Evolutionary conservation across 2,113 vertebrate genomes (phyloP).

Genomic region (Diadophis punctatus): DNA sequence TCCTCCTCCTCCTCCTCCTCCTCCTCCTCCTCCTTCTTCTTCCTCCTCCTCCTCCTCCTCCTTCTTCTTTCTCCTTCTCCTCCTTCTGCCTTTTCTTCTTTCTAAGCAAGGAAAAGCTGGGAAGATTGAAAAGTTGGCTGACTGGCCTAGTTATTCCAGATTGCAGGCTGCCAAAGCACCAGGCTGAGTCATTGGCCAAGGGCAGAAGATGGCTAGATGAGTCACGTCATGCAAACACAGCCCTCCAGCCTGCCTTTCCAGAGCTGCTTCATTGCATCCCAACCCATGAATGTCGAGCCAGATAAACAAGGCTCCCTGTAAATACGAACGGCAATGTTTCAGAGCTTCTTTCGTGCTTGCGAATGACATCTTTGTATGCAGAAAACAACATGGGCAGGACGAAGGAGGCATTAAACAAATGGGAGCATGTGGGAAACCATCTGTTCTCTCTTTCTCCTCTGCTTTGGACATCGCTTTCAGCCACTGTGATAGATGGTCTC

Average conservation of each 20-base stretch:
- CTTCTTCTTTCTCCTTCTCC: neutral
- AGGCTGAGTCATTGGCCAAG: neutral
- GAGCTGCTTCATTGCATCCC: neutral
- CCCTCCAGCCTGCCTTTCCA: neutral
- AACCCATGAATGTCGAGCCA: no score
- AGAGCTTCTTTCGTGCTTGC: neutral
- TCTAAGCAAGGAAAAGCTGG: neutral
- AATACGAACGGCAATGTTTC: slow-evolving; percentile 6
- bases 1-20: no score
- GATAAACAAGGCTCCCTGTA: neutral
- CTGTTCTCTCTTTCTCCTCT: neutral
- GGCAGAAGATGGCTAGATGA: neutral
- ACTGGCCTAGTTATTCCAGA: neutral
- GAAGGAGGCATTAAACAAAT: rapidly evolving
- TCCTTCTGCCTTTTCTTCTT: neutral
- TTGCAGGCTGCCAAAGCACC: neutral
- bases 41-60: neutral
- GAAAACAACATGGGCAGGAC: neutral
- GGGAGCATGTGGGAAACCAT: neutral
- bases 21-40: no score
- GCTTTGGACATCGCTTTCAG: neutral
- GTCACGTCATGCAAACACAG: neutral
- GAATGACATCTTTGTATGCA: rapidly evolving
- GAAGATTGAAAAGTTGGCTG: neutral
- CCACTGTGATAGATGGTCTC: neutral